phyloP scores from a whole-genome alignment of 2,113 vertebrate genomes.

The Cyanoramphus novaezelandiae region DNA sequence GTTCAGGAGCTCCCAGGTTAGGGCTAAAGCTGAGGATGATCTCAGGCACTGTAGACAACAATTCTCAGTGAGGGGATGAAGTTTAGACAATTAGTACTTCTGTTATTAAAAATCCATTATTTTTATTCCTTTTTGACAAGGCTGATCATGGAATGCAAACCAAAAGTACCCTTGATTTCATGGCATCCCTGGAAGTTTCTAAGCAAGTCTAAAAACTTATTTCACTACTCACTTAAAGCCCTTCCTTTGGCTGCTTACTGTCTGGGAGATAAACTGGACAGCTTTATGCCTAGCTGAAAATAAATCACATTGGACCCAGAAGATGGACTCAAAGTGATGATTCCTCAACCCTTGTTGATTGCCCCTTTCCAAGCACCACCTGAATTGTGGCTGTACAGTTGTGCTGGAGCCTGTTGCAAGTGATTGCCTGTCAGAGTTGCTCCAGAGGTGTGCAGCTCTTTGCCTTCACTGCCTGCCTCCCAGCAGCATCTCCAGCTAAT shows the following conservation, averaged over 20 bases:
- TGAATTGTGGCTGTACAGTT: accelerated
- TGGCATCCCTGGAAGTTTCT: background rate
- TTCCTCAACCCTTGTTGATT: background rate
- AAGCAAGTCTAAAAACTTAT: background rate
- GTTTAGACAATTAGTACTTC: background rate
- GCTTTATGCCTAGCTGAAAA: background rate
- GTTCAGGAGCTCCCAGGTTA: background rate
- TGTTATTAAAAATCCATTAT: background rate
- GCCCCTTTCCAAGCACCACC: accelerated
- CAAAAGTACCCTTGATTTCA: background rate
- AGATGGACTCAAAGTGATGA: background rate
- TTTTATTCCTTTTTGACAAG: background rate
- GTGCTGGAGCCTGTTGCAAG: background rate
- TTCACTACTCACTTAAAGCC: background rate
- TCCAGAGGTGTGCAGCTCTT: background rate
- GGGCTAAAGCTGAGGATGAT: background rate
- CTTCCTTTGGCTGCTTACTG: background rate
- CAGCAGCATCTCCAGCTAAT: background rate
- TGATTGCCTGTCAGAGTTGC: accelerated
- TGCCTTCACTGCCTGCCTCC: accelerated
- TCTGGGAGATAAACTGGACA: background rate
- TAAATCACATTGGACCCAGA: accelerated
- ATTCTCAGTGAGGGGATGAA: background rate
- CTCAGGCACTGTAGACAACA: background rate
- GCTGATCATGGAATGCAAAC: background rate